phyloP scores from a whole-genome alignment of 2,113 vertebrate species.

The Gopherus evgoodei region DNA sequence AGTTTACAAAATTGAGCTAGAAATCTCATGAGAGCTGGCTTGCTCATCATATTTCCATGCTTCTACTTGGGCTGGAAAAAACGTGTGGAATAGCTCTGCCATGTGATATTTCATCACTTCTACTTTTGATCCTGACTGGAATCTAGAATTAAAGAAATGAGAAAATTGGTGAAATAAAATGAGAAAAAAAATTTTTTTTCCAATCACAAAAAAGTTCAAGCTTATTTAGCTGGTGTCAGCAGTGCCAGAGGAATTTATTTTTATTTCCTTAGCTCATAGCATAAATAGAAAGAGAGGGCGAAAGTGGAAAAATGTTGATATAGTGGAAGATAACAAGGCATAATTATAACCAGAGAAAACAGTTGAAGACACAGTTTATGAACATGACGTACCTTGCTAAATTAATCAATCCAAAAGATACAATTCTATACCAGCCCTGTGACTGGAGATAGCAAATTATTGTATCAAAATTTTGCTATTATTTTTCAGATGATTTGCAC shows the following conservation, averaged over 20 bases:
- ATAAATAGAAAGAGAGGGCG: not conserved
- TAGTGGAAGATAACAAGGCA: conserved; percentile 8
- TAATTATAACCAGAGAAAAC: conserved; percentile 29
- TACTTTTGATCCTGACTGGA: not conserved
- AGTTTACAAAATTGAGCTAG: not conserved
- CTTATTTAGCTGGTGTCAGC: not conserved
- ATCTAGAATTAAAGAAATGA: not conserved
- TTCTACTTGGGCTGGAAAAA: not conserved
- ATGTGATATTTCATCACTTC: not conserved
- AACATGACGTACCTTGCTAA: not conserved
- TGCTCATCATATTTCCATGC: not conserved
- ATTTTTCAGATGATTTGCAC: not conserved
- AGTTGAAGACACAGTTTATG: not conserved
- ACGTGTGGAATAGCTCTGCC: not conserved
- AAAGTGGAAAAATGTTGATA: not conserved
- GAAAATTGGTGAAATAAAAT: not conserved
- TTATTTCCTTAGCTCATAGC: not conserved
- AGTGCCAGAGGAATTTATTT: not conserved
- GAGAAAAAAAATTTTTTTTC: not conserved
- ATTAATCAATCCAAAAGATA: conserved; percentile 14
- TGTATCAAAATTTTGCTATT: not conserved
- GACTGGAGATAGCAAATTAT: not conserved
- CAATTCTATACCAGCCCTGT: not conserved
- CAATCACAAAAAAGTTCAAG: not conserved
- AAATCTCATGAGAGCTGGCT: not conserved